A percentile compares a stretch with the other conserved stretches of the same genome.
These are phyloP conservation scores for Agrochola circellaris DNA, from an alignment of 2,888 invertebrate genomes.

Conservation along the genomic window DNA sequence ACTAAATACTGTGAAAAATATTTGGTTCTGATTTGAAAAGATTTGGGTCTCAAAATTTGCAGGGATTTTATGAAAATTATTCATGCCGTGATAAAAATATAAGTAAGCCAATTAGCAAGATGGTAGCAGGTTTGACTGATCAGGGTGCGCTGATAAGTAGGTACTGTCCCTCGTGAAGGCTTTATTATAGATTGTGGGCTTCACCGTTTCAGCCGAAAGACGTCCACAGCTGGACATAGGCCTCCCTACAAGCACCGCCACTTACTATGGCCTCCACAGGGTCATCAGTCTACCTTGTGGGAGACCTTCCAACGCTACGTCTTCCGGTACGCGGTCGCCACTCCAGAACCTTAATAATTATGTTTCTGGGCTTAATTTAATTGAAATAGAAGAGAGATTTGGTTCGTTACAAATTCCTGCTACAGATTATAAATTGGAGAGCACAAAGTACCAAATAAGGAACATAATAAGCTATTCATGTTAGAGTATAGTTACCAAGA, in stretches of 20 bases:
- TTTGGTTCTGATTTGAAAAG: background rate
- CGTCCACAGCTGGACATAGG: too few relatives aligned
- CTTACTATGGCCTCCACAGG: too few relatives aligned
- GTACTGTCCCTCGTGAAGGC: background rate
- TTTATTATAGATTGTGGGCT: too few relatives aligned
- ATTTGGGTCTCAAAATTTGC: background rate
- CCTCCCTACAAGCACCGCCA: too few relatives aligned
- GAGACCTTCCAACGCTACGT: too few relatives aligned
- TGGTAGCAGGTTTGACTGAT: too few relatives aligned
- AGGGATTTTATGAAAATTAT: background rate
- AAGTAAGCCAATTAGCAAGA: background rate
- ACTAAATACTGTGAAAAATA: background rate
- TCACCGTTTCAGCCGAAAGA: too few relatives aligned
- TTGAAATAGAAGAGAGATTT: background rate
- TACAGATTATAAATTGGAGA: background rate
- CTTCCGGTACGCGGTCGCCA: too few relatives aligned
- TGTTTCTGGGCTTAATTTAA: background rate
- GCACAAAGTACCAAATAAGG: background rate
- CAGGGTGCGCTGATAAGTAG: background rate
- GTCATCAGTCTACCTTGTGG: too few relatives aligned
- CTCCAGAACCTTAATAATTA: too few relatives aligned
- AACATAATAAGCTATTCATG: conserved; percentile 18
- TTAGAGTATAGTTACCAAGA: background rate
- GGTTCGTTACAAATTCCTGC: background rate
- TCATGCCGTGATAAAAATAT: background rate